These are phyloP conservation scores for Corynorhinus townsendii DNA, from an alignment of 2,113 vertebrate genomes.

Conservation along the genomic window DNA sequence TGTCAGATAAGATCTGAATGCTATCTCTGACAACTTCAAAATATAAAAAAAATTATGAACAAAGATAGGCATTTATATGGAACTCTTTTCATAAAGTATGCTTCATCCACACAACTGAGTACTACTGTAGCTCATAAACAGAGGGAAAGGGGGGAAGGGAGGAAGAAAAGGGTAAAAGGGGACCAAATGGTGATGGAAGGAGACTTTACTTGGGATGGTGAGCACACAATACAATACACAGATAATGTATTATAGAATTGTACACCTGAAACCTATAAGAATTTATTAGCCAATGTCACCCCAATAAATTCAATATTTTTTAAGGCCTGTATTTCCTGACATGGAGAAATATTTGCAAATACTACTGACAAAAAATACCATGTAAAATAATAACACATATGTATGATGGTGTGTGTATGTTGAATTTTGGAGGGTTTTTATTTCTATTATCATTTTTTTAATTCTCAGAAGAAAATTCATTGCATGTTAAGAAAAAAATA, in stretches of 20 bases:
- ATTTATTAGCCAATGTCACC: neutral
- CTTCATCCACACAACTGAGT: neutral
- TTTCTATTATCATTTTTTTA: neutral
- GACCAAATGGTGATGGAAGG: neutral
- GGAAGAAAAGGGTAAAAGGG: neutral
- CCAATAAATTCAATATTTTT: neutral
- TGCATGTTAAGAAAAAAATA: neutral
- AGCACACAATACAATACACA: neutral
- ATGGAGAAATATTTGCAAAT: neutral
- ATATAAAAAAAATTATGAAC: neutral
- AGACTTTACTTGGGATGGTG: neutral
- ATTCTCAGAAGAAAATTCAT: neutral
- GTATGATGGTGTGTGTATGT: neutral
- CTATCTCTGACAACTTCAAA: conserved; percentile 14
- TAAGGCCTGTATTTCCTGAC: neutral
- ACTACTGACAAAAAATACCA: neutral
- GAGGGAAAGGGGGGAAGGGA: neutral
- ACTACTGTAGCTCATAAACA: neutral
- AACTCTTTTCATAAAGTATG: conserved; percentile 12
- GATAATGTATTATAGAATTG: neutral
- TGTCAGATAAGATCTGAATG: neutral
- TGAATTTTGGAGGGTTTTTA: neutral
- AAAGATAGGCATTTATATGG: neutral
- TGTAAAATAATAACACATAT: neutral
- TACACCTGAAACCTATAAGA: neutral